Percentiles rank a stretch among this genome's conserved stretches.
phyloP scores from a whole-genome alignment of 2,888 invertebrate genomes.

The Colletes collaris region DNA sequence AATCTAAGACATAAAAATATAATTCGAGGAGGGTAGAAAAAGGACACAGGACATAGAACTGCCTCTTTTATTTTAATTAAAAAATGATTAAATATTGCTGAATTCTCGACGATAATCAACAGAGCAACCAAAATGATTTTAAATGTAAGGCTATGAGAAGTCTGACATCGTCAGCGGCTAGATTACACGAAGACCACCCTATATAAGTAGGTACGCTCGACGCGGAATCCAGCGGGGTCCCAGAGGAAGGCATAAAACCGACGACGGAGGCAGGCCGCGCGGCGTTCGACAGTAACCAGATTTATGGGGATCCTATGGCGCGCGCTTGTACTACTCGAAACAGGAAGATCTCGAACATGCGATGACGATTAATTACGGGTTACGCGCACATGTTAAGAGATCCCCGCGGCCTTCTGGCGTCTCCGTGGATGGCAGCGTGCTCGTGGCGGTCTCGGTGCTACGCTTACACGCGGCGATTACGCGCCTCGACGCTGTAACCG shows the following conservation, averaged over 20 bases:
- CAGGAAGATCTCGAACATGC: constrained; percentile 66
- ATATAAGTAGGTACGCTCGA: constrained; percentile 34
- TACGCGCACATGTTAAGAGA: constrained; percentile 54
- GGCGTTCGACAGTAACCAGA: constrained; percentile 61
- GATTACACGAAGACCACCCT: constrained; percentile 32
- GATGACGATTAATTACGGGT: constrained; percentile 71
- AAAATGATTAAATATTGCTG: no score
- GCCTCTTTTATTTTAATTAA: no score
- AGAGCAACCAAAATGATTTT: no score
- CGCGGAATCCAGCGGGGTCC: constrained; percentile 19
- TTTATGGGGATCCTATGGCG: constrained; percentile 64
- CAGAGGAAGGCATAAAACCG: constrained; percentile 43
- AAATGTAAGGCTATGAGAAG: no score
- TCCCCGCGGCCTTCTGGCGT: constrained; percentile 32
- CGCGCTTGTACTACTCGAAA: constrained; percentile 63
- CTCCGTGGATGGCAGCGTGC: constrained; percentile 2
- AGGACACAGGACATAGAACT: no score
- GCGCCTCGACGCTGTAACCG: constrained; percentile 49
- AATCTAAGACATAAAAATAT: no score
- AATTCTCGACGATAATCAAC: no score
- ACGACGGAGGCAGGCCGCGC: constrained; percentile 26
- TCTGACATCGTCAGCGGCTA: no score
- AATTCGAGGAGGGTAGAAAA: no score
- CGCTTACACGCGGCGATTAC: constrained; percentile 62
- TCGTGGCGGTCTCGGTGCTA: constrained; percentile 18